Evolutionary conservation across 2,113 vertebrate genomes (phyloP), one percentile per base, ranked within the genome.

Genomic region (Chroicocephalus ridibundus): DNA sequence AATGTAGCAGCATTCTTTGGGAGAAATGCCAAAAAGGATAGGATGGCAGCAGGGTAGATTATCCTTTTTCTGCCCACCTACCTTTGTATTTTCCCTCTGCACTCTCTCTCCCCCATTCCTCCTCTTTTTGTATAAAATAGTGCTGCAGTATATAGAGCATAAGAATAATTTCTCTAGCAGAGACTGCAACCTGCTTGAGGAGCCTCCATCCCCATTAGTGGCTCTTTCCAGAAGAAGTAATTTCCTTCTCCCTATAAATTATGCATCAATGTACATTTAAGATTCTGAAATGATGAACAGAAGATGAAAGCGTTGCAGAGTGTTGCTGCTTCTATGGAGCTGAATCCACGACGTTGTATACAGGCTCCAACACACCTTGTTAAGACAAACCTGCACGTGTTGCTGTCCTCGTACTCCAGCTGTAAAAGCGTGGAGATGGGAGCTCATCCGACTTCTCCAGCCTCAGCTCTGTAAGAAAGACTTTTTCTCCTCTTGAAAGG

Each of bases 241-340:
- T 97, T 96, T 97, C 91, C 96, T 96, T 82, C 70, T 96, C 32
- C 44, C 54, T 92, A 97, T 97, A 97, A 97, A 97, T 97, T 97
- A 97, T 97, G 96, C 94, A 97, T 96, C 91, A 54, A 16, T 58
- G 86, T 96, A 5, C 96, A 85, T 94, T 96, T 84, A 81, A 25
- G 94, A 95, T 97, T 94, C 94, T 58, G 89, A 82, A 74, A 24
- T 72, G 97, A 96, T 42, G 93, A 96, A 18, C 90, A 80, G 57
- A 18, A 94, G 93, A 97, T 95, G 95, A 97, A 97, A 96, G 96
- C 15, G 0, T 31, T 75, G 78, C 2, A 0, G 69, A 78, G 57
- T n/a, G 29, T n/a, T 75, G 68, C 81, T 74, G 71, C 89, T 96
- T 40, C 86, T 42, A 0, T 11, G 70, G 87, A 96, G 92, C 82